Evolutionary conservation across 1,140 invertebrate species (phyloP), one percentile per base, ranked within the genome.

Genomic region (Zelostemma sp.): DNA sequence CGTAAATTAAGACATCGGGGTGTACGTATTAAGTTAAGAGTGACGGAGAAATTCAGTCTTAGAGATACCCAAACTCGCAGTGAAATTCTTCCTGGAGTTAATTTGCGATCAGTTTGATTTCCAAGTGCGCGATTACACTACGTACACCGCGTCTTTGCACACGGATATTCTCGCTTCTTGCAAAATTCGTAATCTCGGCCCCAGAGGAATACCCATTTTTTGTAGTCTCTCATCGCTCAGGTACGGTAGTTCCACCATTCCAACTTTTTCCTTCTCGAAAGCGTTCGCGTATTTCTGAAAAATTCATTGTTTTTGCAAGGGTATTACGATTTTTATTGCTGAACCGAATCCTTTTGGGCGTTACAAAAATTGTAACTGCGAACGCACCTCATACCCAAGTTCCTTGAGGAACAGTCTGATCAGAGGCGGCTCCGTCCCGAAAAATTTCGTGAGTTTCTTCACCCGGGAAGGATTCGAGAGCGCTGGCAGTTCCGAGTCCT

Each of bases 191-290:
- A 96, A 87, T 64, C 95, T 83, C 11, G 96, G 95, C 21, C 95
- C 95, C 72, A 97, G 86, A 0, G 95, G 95, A 14, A 97, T 91
- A 1, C 95, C 95, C 75, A 98, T 90, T 59, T 95, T 95, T 69
- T 95, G 90, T 8, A 98, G 85, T 25, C 93, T 88, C 63, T 97
- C 95, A 80, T 97, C 96, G 2, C 92, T 95, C 66, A 97, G 86
- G 85, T 96, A 97, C 1, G 95, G 95, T 43, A 97, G 86, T 83
- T 97, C 96, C 19, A 96, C 92, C 85, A 97, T 93, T 8, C 95
- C 95, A 17, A 97, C 93, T 73, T 93, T 92, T 81, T 97, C 95
- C 58, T 92, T 91, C 75, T 97, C 94, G 73, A 97, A 93, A 21
- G 92, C 88, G 0, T 85, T 86, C 5, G 93, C 93, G 79, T 96